Percentiles rank a stretch among this genome's conserved stretches.
These are phyloP conservation scores for Platanista minor DNA, from an alignment of 2,113 vertebrate genomes.

Conservation along the genomic window DNA sequence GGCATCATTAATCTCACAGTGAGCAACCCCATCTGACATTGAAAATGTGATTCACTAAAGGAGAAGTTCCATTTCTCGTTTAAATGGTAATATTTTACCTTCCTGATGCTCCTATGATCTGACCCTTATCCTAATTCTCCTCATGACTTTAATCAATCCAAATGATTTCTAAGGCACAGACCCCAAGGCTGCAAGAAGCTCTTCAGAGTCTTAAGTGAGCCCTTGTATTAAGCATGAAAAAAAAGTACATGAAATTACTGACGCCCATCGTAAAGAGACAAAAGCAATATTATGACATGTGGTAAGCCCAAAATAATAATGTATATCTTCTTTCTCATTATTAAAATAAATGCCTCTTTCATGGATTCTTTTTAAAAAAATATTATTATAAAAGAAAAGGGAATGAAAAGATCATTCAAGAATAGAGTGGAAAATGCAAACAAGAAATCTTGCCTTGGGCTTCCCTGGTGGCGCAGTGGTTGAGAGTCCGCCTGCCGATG, in stretches of 20 bases:
- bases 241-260: slow-evolving; percentile 52
- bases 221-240: not conserved
- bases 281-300: slow-evolving; percentile 49
- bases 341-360: slow-evolving; percentile 14
- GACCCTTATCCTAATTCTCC: slow-evolving; percentile 41
- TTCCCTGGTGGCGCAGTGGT: too few relatives aligned
- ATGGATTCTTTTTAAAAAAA: not conserved
- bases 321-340: slow-evolving; percentile 30
- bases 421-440: slow-evolving; percentile 37
- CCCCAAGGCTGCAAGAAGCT: not conserved
- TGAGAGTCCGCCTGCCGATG: too few relatives aligned
- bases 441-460: too few relatives aligned
- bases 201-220: slow-evolving; percentile 19
- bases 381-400: slow-evolving; percentile 14
- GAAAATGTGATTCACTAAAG: slow-evolving; percentile 29
- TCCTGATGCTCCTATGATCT: not conserved
- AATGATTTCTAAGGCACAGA: slow-evolving; percentile 35
- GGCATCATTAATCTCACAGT: slow-evolving; percentile 6
- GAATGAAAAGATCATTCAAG: slow-evolving; percentile 50
- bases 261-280: slow-evolving; percentile 34
- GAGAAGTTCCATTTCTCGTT: slow-evolving; percentile 28
- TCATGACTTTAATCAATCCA: slow-evolving; percentile 53
- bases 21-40: not conserved
- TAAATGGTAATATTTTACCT: slow-evolving; percentile 61
- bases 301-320: slow-evolving; percentile 20